These are phyloP conservation scores for Drosophila yooni DNA, from an alignment of 2,888 invertebrate genomes.

Conservation along the genomic window DNA sequence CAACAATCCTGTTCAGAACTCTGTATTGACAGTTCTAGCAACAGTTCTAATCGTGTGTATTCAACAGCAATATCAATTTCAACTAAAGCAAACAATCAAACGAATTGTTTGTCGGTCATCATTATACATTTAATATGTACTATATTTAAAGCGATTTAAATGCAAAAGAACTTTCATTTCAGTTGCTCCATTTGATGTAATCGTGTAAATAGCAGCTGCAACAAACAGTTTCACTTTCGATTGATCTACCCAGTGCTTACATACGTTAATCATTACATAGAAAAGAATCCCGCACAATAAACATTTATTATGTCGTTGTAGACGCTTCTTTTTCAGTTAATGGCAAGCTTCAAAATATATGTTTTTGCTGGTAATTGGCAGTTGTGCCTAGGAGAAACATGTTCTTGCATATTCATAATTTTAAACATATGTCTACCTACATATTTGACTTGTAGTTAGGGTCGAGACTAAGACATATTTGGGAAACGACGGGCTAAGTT, in stretches of 20 bases:
- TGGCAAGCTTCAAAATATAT: background rate
- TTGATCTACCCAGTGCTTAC: background rate
- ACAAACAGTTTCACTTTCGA: background rate
- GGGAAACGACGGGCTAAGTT: background rate
- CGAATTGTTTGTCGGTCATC: background rate
- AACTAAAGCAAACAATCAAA: no score
- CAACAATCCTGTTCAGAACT: background rate
- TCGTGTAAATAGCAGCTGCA: background rate
- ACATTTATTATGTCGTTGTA: background rate
- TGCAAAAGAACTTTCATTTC: background rate
- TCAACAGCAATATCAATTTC: background rate
- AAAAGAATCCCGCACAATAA: background rate
- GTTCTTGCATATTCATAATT: no score
- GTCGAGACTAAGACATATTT: background rate
- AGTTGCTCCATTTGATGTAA: background rate
- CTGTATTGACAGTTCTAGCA: background rate
- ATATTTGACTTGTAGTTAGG: background rate
- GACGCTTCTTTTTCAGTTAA: background rate
- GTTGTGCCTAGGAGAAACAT: background rate
- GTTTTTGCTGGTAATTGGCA: background rate
- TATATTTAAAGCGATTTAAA: background rate
- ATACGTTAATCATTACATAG: background rate
- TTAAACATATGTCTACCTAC: no score
- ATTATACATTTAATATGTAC: background rate
- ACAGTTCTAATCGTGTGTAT: background rate